Base-by-base conservation (phyloP, 2,797 vertebrate genomes). In the Tauraco hartlaubi region DNA sequence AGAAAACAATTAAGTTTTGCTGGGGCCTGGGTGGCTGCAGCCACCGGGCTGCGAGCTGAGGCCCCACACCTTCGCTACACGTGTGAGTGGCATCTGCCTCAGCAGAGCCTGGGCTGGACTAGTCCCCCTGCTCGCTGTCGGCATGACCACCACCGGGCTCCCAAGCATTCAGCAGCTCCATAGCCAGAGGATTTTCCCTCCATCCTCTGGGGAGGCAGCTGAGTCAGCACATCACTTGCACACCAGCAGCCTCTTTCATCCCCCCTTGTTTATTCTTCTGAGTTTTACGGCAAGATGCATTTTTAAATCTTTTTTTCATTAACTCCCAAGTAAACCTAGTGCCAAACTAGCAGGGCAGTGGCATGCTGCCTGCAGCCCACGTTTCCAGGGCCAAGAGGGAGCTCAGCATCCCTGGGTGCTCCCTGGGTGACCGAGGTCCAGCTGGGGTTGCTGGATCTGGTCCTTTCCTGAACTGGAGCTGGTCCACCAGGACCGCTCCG, bases 1-100 rank as follows among this genome's bases (percentile, higher is more conserved):
- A 87, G 91, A 96, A 97, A 96, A 97, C 97, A 95, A 93, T 97
- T 94, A 93, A 91, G 44, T 74, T 86, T 74, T 84, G 91, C 86
- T 9, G 56, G 85, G 86, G 61, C 35, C 59, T 80, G 80, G 76
- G 51, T 1, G 28, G 81, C 59, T 49, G 81, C 81, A 20, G 81
- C 2, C 5, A 2, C 29, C 1, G 16, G 33, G 82, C 86, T 79
- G 66, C 0, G 5, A 37, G 84, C 67, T 71, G 90, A 91, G 95
- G 77, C 72, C 77, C 54, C 92, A 82, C 93, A 28, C 91, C 93
- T 95, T 96, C 54, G 1, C 7, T 43, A 28, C 68, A 19, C 0
- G 21, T 39, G 75, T 73, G 87, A 81, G 75, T 33, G 21, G 49
- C 68, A 49, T 71, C 59, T 48, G 41, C 39, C 51, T 8, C 0